Evolutionary conservation across 2,113 vertebrate species (phyloP).

Genomic region (Odocoileus virginianus): DNA sequence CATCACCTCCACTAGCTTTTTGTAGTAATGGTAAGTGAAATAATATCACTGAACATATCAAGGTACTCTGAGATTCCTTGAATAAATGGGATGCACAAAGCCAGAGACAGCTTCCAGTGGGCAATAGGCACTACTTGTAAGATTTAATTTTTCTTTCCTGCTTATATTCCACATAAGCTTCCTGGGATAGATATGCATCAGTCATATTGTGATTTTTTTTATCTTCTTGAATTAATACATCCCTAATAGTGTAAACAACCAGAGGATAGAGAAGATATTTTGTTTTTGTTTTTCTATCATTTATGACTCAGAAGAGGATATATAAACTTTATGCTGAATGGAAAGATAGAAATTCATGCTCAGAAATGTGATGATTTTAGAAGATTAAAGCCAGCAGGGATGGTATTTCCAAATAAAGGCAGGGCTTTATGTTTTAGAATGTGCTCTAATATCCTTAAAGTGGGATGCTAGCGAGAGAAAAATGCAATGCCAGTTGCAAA

Average conservation of each 20-base stretch:
- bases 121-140: neutral
- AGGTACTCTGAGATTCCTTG: neutral
- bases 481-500: neutral
- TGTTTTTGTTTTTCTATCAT: slow-evolving; percentile 1
- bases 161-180: neutral
- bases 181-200: neutral
- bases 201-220: neutral
- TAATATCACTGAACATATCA: neutral
- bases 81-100: neutral
- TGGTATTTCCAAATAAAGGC: neutral
- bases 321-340: slow-evolving; percentile 1
- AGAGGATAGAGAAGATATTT: neutral
- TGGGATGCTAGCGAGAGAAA: neutral
- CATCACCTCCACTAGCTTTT: neutral
- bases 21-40: neutral
- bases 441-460: neutral
- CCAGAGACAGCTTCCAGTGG: neutral
- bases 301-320: neutral
- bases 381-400: neutral
- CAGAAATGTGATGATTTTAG: neutral
- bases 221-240: slow-evolving; percentile 11
- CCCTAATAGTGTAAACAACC: neutral
- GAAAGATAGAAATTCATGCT: neutral
- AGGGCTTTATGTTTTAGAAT: neutral
- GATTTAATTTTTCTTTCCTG: slow-evolving; percentile 3